phyloP scores from a whole-genome alignment of 1,140 invertebrate species.

The Copidosoma floridanum region DNA sequence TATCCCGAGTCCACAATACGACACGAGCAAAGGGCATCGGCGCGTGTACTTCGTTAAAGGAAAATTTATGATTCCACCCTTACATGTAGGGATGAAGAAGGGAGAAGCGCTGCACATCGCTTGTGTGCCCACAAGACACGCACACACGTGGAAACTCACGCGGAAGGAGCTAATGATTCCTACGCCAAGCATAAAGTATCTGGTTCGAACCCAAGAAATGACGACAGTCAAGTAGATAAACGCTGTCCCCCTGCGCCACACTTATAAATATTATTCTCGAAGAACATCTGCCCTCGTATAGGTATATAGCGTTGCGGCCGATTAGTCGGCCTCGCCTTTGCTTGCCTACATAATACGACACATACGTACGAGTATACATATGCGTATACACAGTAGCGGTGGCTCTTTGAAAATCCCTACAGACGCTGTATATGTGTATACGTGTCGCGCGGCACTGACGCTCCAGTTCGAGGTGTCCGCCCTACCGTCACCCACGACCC shows the following conservation, averaged over 20 bases:
- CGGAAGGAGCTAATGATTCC: constrained; percentile 8
- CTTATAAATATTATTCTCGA: neutral
- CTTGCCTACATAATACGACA: neutral
- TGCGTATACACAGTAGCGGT: neutral
- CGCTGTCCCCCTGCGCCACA: neutral
- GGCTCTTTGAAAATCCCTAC: neutral
- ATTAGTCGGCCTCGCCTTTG: constrained; percentile 33
- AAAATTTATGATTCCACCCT: no score
- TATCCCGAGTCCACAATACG: no score
- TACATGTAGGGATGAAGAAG: no score
- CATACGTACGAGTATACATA: neutral
- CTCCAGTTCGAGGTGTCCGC: constrained; percentile 31
- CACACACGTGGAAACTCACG: no score
- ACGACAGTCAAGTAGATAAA: constrained; percentile 12
- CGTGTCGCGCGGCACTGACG: neutral
- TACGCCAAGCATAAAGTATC: no score
- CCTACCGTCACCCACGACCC: constrained; percentile 46
- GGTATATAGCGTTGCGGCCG: constrained; percentile 33
- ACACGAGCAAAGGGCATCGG: no score
- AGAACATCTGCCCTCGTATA: constrained; percentile 46
- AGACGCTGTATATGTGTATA: no score
- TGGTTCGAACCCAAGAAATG: constrained; percentile 1
- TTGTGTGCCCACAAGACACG: no score
- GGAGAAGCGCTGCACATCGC: no score
- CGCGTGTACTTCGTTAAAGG: no score